A percentile compares a stretch with the other conserved stretches of the same genome.
These are phyloP conservation scores for Brachionus paranguensis DNA, from an alignment of 1,140 invertebrate species.

Conservation along the genomic window DNA sequence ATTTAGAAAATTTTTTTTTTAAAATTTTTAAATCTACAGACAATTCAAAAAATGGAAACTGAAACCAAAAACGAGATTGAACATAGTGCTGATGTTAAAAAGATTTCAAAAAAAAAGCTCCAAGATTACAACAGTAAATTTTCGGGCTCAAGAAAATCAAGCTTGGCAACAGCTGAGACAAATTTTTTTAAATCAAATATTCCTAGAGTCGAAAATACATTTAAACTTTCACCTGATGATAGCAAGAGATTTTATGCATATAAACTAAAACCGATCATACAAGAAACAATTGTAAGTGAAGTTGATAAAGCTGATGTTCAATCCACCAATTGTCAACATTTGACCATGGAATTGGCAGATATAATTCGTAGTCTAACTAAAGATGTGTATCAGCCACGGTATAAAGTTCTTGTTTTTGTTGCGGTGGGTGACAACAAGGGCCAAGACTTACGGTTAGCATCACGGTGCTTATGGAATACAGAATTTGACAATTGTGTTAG, in stretches of 20 bases:
- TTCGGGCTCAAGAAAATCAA: constrained; percentile 29
- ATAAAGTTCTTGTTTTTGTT: constrained; percentile 47
- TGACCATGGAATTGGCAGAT: constrained; percentile 33
- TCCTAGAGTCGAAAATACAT: constrained; percentile 44
- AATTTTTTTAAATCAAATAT: not conserved
- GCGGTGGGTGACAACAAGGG: constrained; percentile 45
- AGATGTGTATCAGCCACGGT: constrained; percentile 42
- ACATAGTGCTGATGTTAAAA: not conserved
- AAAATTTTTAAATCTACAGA: not conserved
- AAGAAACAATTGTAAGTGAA: not conserved
- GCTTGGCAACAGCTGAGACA: not conserved
- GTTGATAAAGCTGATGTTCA: not conserved
- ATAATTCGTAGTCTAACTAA: constrained; percentile 46
- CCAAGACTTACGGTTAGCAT: constrained; percentile 44
- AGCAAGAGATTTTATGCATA: constrained; percentile 42
- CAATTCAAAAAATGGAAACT: not conserved
- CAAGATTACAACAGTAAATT: not conserved
- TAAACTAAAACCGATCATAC: constrained; percentile 40
- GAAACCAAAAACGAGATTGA: not conserved
- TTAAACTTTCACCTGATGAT: constrained; percentile 43
- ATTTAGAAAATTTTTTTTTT: not conserved
- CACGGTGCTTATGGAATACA: constrained; percentile 47
- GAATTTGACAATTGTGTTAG: constrained; percentile 46
- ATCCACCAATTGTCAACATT: not conserved
- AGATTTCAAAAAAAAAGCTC: not conserved